These are phyloP conservation scores for Brachionus koreanus DNA, from an alignment of 1,140 invertebrate genomes.

Conservation along the genomic window DNA sequence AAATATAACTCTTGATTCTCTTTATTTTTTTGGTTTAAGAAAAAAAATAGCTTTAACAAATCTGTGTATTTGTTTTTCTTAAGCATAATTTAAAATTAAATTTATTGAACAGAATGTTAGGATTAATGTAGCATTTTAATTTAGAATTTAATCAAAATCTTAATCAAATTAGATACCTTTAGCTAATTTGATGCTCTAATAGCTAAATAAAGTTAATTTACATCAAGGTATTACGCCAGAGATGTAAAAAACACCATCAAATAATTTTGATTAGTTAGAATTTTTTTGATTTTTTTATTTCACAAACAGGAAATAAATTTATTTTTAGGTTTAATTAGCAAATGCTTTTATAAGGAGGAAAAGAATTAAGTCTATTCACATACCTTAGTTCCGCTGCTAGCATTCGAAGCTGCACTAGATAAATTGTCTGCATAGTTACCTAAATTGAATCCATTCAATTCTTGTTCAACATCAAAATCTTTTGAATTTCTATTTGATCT, in stretches of 20 bases:
- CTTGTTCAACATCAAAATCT: constrained; percentile 34
- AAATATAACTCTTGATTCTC: not conserved
- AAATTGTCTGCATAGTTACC: not conserved
- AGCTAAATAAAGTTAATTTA: not conserved
- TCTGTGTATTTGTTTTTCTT: not conserved
- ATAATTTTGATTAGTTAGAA: not conserved
- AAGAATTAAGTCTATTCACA: not conserved
- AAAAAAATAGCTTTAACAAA: not conserved
- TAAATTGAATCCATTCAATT: not conserved
- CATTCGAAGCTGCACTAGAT: constrained; percentile 31
- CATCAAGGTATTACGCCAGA: not conserved
- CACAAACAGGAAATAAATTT: not conserved
- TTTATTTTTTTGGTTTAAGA: not conserved
- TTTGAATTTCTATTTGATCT: constrained; percentile 40
- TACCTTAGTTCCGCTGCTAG: constrained; percentile 41
- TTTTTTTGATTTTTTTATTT: not conserved
- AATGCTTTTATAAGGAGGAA: too few relatives aligned
- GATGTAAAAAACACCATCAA: not conserved
- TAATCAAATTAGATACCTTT: not conserved
- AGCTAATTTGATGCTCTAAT: not conserved
- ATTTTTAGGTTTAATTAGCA: too few relatives aligned
- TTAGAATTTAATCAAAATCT: not conserved
- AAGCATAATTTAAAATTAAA: not conserved
- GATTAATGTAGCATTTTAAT: not conserved
- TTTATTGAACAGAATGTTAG: not conserved